A percentile compares a stretch with the other conserved stretches of the same genome.
phyloP scores from a whole-genome alignment of 2,888 invertebrate species.

The Tenthredo amoena region DNA sequence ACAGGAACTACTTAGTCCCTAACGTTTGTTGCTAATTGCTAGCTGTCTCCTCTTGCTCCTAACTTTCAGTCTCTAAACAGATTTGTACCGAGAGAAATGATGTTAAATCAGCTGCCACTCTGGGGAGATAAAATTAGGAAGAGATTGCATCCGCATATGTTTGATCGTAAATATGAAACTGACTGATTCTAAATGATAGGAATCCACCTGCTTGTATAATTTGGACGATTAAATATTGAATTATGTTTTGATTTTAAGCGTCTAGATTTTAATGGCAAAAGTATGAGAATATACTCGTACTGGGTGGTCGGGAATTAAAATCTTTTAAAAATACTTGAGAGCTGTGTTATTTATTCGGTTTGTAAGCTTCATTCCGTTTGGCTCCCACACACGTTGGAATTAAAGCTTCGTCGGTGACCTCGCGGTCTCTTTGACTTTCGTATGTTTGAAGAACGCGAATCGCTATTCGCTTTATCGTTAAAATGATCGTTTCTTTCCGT shows the following conservation, averaged over 20 bases:
- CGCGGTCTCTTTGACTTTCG: not conserved
- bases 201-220: not conserved
- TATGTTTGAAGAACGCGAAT: not conserved
- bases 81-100: not conserved
- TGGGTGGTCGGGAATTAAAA: conserved; percentile 15
- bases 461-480: not conserved
- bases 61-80: not conserved
- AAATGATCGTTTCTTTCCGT: not conserved
- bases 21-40: not conserved
- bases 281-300: not conserved
- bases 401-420: not conserved
- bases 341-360: conserved; percentile 15
- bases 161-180: not conserved
- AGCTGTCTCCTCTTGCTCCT: not conserved
- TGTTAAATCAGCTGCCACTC: not conserved
- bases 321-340: conserved; percentile 1
- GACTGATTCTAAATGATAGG: not conserved
- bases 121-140: not conserved
- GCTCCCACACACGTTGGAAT: not conserved
- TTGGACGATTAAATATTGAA: not conserved
- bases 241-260: not conserved
- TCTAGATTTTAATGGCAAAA: not conserved
- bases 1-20: not conserved
- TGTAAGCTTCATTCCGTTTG: conserved; percentile 1
- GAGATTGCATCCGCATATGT: not conserved